Evolutionary conservation across 1,140 invertebrate species (phyloP).

Genomic region (Anoplolepis gracilipes): DNA sequence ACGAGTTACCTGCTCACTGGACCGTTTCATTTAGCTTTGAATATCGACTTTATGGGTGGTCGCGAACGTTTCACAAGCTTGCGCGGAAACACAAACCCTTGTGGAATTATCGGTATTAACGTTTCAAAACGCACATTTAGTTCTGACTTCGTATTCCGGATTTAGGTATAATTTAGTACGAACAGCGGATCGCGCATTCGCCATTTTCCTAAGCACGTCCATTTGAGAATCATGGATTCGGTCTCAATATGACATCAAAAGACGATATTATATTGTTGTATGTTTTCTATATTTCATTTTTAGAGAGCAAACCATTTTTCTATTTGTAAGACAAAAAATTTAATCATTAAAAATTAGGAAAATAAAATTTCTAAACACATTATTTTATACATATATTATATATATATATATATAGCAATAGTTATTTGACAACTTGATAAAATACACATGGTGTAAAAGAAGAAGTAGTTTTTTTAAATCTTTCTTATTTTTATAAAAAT

Average conservation of each 20-base stretch:
- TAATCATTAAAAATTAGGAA: neutral
- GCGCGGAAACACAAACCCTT: conserved; percentile 12
- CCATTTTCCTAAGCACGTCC: neutral
- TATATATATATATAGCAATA: no score
- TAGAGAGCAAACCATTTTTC: neutral
- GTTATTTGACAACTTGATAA: neutral
- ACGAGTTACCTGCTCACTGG: conserved; percentile 25
- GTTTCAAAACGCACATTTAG: conserved; percentile 1
- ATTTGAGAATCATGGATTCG: conserved; percentile 5
- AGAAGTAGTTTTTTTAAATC: conserved; percentile 4
- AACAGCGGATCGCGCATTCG: neutral
- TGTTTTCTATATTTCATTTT: neutral
- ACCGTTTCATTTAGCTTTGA: conserved; percentile 50
- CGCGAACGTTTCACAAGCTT: conserved; percentile 30
- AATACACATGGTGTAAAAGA: conserved; percentile 9
- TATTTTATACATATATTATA: no score
- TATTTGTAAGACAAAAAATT: neutral
- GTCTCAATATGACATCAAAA: neutral
- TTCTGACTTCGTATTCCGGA: neutral
- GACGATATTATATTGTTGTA: neutral
- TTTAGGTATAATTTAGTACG: conserved; percentile 28
- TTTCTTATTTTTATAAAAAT: conserved; percentile 39
- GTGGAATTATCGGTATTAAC: conserved; percentile 45
- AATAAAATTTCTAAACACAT: neutral
- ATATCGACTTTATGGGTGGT: conserved; percentile 40